These are phyloP conservation scores for Psittacula echo DNA, from an alignment of 2,797 vertebrate genomes.

Conservation along the genomic window DNA sequence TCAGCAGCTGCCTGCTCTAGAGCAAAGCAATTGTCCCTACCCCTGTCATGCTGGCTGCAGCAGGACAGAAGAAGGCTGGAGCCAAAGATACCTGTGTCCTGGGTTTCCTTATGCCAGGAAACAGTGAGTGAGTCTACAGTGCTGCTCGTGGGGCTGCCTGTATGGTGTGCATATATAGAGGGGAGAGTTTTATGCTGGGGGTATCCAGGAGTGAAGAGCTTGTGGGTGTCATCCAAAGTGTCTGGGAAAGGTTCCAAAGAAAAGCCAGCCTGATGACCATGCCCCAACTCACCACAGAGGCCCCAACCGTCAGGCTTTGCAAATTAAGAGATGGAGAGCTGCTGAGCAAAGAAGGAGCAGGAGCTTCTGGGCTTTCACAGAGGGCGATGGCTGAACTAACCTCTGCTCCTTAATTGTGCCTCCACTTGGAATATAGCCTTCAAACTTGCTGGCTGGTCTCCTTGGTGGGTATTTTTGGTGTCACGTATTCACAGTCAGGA, in stretches of 20 bases:
- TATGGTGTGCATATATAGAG: fast-evolving
- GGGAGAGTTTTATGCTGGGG: background rate
- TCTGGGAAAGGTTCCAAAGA: background rate
- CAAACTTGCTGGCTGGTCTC: background rate
- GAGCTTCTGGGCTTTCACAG: background rate
- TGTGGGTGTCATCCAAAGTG: background rate
- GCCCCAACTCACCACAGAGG: background rate
- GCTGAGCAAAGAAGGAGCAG: background rate
- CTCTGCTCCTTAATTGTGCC: background rate
- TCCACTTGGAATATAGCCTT: background rate
- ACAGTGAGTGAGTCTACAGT: background rate
- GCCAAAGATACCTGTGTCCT: background rate
- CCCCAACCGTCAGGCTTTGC: background rate
- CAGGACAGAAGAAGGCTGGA: background rate
- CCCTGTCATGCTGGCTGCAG: background rate
- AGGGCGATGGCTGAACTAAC: background rate
- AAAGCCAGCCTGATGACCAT: background rate
- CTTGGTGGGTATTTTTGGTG: background rate
- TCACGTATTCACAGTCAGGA: fast-evolving
- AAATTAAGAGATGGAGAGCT: background rate
- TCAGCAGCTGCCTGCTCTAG: background rate
- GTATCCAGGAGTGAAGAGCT: background rate
- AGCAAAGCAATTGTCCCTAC: background rate
- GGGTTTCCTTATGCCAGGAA: background rate
- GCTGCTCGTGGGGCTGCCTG: background rate